Evolutionary conservation across 2,888 invertebrate genomes (phyloP), one percentile per base, ranked within the genome.

Genomic region (Cheilosia variabilis): DNA sequence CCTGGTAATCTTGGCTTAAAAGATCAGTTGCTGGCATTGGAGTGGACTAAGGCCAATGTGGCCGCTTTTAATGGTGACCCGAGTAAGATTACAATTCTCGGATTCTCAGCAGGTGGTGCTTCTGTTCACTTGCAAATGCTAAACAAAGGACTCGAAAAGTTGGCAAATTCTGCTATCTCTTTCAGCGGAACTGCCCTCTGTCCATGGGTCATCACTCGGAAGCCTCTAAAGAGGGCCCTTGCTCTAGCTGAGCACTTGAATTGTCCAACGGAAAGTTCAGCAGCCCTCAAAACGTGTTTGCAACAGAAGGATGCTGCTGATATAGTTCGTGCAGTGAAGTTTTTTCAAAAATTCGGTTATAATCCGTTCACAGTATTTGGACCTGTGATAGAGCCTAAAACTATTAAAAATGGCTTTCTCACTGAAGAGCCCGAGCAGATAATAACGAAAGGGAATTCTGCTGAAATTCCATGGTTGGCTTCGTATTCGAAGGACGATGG

Each of bases 1-100:
- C 95, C 96, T 0, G 95, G 95, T 4, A 96, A 96, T 90, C 94
- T 94, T 88, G 96, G 96, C 0, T 90, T 96, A 37, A 96, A 95
- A 89, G 96, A 96, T 93, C 96, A 96, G 92, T 93, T 93, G 27
- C 92, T 95, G 87, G 96, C 96, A 0, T 90, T 96, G 52, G 93
- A 94, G 88, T 96, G 96, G 96, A 92, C 96, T 0, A 94, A 94
- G 76, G 91, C 94, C 55, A 95, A 96, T 90, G 95, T 96, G 78
- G 92, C 93, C 87, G 93, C 93, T 89, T 96, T 96, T 88, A 95
- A 95, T 2, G 96, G 96, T 1, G 94, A 96, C 92, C 94, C 95
- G 1, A 93, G 94, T 53, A 94, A 94, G 75, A 93, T 96, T 37
- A 95, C 96, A 0, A 90, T 96, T 3, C 91, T 94, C 0, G 96